phyloP scores from a whole-genome alignment of 2,888 invertebrate genomes.

The Rotaria socialis region DNA sequence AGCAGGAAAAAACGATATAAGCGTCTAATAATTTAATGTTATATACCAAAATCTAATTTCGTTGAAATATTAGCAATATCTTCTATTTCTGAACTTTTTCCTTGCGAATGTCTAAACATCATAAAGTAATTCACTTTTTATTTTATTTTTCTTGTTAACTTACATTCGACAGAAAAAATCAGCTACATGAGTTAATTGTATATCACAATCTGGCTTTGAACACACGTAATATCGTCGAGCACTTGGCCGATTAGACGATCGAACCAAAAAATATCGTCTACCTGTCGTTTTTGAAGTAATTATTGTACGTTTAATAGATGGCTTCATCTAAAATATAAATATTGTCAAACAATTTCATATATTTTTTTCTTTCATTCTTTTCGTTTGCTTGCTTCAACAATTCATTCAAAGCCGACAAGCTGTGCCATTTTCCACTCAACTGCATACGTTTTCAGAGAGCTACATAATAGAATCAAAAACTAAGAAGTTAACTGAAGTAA shows the following conservation, averaged over 20 bases:
- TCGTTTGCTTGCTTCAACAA: no score
- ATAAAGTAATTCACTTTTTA: no score
- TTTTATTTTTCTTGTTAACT: background rate
- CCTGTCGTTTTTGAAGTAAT: background rate
- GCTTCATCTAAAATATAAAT: background rate
- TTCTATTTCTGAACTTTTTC: background rate
- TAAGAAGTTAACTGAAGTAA: background rate
- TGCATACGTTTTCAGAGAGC: background rate
- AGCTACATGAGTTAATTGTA: background rate
- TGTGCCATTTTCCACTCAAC: background rate
- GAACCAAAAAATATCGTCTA: background rate
- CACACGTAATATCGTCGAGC: slow-evolving; percentile 7
- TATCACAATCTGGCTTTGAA: background rate
- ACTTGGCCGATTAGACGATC: background rate
- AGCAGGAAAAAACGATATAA: background rate
- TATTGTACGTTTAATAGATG: background rate
- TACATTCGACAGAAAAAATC: background rate
- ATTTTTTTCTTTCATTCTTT: no score
- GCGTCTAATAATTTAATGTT: background rate
- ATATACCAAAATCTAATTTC: background rate
- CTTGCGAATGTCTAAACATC: background rate
- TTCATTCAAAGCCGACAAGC: background rate
- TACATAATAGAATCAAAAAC: background rate
- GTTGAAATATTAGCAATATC: background rate
- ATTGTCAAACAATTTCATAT: no score